phyloP scores from a whole-genome alignment of 2,113 vertebrate genomes.

The Serinus canaria region DNA sequence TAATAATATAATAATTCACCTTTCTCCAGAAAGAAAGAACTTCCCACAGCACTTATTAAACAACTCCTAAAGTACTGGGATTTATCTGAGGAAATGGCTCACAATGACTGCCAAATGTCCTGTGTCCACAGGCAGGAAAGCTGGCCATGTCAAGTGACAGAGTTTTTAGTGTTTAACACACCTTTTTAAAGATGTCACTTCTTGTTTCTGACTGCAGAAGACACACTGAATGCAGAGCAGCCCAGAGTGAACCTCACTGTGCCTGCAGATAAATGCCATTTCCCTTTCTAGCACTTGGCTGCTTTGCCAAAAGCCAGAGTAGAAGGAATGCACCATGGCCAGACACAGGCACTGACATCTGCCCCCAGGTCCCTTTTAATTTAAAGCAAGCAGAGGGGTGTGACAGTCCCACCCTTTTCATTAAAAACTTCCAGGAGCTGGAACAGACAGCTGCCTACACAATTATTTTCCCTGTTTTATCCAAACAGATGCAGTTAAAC shows the following conservation, averaged over 20 bases:
- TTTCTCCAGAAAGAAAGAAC: background rate
- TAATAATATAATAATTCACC: background rate
- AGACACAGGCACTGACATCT: background rate
- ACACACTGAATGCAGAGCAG: background rate
- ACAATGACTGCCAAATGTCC: background rate
- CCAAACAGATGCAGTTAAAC: background rate
- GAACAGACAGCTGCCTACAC: background rate
- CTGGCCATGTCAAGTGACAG: background rate
- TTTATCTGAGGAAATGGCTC: background rate
- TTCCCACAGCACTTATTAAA: background rate
- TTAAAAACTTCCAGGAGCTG: background rate
- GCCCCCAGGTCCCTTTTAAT: background rate
- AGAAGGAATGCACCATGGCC: background rate
- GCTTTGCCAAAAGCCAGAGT: background rate
- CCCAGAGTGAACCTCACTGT: background rate
- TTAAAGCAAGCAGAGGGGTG: background rate
- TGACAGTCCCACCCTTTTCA: background rate
- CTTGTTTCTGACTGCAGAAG: background rate
- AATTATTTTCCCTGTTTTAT: background rate
- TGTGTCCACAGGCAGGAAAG: background rate
- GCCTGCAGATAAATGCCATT: background rate
- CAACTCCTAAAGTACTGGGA: background rate
- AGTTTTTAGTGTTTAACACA: background rate
- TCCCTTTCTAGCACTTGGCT: background rate
- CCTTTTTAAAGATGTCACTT: background rate